Conservation (phyloP, 2,888 invertebrate species). For the Cataglyphis albicans region DNA sequence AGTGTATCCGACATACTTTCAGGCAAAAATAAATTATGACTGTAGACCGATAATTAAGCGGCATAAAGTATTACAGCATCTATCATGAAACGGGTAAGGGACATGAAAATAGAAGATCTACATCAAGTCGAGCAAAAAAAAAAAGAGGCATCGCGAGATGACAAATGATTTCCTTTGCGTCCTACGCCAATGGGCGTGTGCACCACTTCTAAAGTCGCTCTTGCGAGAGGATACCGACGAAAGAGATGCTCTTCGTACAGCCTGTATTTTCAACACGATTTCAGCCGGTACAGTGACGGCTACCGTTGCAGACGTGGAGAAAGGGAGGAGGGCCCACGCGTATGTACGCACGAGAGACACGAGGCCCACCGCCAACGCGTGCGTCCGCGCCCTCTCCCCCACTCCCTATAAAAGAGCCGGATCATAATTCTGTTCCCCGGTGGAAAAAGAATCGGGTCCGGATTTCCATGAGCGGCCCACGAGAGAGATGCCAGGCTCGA, state of each 20-base stretch:
- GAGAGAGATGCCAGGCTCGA: constrained; percentile 62
- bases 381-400: neutral
- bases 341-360: constrained; percentile 31
- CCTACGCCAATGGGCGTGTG: constrained; percentile 65
- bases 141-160: constrained; percentile 3
- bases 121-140: neutral
- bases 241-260: constrained; percentile 55
- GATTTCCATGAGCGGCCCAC: constrained; percentile 75
- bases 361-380: constrained; percentile 72
- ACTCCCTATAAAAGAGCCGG: constrained; percentile 47
- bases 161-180: constrained; percentile 25
- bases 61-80: constrained; percentile 36
- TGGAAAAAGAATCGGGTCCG: constrained; percentile 56
- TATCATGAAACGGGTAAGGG: constrained; percentile 1
- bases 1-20: constrained; percentile 16
- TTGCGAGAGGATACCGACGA: constrained; percentile 43
- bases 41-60: constrained; percentile 45
- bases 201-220: constrained; percentile 58
- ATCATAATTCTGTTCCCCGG: constrained; percentile 71
- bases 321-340: constrained; percentile 70
- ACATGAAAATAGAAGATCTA: neutral
- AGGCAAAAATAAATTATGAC: constrained; percentile 41
- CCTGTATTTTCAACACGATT: constrained; percentile 63
- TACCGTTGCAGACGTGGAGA: constrained; percentile 63
- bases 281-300: constrained; percentile 53